These are phyloP conservation scores for Solenopsis fugax DNA, from an alignment of 1,140 invertebrate species.

Conservation along the genomic window DNA sequence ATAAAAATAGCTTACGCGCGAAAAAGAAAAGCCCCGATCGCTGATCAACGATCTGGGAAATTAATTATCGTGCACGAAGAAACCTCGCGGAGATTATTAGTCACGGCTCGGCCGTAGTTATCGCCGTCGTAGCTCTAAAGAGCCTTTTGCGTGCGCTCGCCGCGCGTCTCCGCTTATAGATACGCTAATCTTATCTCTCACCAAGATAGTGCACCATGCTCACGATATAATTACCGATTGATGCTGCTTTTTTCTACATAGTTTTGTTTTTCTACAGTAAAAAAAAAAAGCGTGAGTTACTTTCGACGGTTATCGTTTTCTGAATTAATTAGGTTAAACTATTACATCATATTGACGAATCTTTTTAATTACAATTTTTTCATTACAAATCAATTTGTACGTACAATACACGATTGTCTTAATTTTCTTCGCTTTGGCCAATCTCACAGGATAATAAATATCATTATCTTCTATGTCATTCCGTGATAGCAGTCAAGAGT, in stretches of 20 bases:
- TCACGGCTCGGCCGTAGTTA: constrained; percentile 71
- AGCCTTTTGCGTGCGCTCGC: constrained; percentile 61
- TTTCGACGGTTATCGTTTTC: not conserved
- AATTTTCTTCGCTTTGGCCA: not conserved
- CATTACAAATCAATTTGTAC: not conserved
- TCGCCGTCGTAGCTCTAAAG: constrained; percentile 62
- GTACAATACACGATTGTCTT: constrained; percentile 23
- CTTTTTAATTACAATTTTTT: not conserved
- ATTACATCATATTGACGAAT: not conserved
- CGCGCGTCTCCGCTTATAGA: constrained; percentile 59
- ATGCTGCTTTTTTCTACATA: constrained; percentile 51
- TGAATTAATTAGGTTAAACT: constrained; percentile 27
- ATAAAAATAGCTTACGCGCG: constrained; percentile 60
- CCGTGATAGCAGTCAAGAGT: not conserved
- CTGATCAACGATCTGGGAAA: constrained; percentile 75
- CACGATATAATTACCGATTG: constrained; percentile 67
- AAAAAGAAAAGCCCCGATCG: constrained; percentile 72
- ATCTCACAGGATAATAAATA: not conserved
- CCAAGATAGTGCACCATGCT: constrained; percentile 70
- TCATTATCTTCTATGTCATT: not conserved
- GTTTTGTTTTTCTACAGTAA: constrained; percentile 22
- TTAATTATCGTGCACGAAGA: constrained; percentile 75
- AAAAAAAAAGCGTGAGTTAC: not conserved
- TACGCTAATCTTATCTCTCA: constrained; percentile 75
- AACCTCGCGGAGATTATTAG: constrained; percentile 74